Base-by-base conservation (phyloP, 2,888 invertebrate genomes). In the Cecidostiba fungosa region DNA sequence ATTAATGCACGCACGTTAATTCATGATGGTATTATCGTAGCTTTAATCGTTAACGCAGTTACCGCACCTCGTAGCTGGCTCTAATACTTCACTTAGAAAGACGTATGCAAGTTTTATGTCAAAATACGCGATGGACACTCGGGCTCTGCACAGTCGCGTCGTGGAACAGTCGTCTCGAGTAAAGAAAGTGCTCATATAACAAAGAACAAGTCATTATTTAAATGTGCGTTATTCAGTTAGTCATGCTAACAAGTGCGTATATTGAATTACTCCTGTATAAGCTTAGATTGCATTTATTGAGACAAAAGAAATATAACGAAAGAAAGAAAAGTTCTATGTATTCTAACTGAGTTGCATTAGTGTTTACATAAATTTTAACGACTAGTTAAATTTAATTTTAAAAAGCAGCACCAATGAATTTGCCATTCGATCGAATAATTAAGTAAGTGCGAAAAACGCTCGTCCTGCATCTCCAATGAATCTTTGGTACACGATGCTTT, bases 41-140 rank as follows among this genome's bases (percentile, higher is more conserved):
- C 92, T 92, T 92, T 92, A 92, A 92, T 92, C 90, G 91, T 92
- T 92, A 92, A 90, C 90, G 89, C 92, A 91, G 91, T 92, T 91
- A 92, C 89, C 90, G 92, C 92, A 93, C 92, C 90, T 92, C 87
- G 91, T 92, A 93, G 92, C 73, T 82, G 89, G 89, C 90, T 92
- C 91, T 90, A 87, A 90, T 91, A 92, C 91, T 90, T 92, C 91
- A 91, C 91, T 90, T 91, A 89, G 81, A 89, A 86, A 88, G 39
- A 81, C 87, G 79, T 87, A 89, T 85, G 59, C 81, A 85, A 87
- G 50, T 80, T 62, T 26, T 23, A 29, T 26, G 62, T 39, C 54
- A 77, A 62, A 62, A 23, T 19, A 39, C 62, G 36, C 36, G 39
- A 77, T 77, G 32, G 36, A 59, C 59, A 36, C 59, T 77, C 36